These are phyloP conservation scores for Heliconius ethilla DNA, from an alignment of 2,888 invertebrate genomes.

Conservation along the genomic window DNA sequence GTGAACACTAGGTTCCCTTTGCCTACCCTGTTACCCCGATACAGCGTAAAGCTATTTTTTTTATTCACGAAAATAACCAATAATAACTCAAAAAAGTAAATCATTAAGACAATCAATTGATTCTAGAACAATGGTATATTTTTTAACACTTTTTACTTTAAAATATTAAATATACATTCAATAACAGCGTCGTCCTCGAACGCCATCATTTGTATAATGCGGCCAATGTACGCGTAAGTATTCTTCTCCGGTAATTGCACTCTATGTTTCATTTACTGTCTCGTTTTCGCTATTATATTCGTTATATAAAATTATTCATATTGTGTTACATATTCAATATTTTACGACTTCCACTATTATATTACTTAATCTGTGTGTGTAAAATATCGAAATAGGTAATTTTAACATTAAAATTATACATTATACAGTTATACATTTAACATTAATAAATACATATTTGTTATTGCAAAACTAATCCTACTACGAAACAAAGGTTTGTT, in stretches of 20 bases:
- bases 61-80: neutral
- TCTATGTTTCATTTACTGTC: slow-evolving; percentile 9
- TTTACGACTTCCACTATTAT: neutral
- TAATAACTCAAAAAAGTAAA: neutral
- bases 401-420: neutral
- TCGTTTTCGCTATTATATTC: slow-evolving; percentile 3
- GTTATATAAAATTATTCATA: neutral
- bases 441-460: neutral
- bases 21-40: too few species aligned
- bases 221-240: slow-evolving; percentile 13
- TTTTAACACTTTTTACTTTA: neutral
- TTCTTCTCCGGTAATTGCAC: slow-evolving; percentile 14
- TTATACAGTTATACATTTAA: too few species aligned
- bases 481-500: neutral
- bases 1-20: too few species aligned
- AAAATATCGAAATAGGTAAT: neutral
- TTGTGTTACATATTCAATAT: neutral
- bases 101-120: neutral
- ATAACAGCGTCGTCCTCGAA: neutral
- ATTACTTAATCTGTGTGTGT: neutral
- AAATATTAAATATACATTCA: neutral
- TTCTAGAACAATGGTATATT: neutral
- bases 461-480: neutral
- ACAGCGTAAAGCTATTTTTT: too few species aligned
- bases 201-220: neutral